Evolutionary conservation across 2,113 vertebrate genomes (phyloP), one percentile per base, ranked within the genome.

Genomic region (Melanerpes aurifrons): DNA sequence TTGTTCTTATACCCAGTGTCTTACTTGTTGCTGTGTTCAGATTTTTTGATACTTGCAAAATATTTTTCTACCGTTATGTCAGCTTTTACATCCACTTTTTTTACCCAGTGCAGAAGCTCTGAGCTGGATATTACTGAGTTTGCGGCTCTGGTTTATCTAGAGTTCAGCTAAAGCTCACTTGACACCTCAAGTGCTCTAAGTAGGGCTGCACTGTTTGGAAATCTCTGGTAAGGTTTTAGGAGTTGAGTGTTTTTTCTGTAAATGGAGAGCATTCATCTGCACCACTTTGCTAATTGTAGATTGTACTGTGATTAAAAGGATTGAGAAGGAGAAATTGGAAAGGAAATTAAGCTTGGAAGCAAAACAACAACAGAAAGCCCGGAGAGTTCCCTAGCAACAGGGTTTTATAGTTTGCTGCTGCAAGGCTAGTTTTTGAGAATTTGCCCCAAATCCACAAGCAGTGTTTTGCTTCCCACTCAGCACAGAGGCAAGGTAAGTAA

Each of bases 331-430:
- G 71, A 87, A 82, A 82, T 59, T 72, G 61, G 35, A 83, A 77
- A 96, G 90, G 69, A 95, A 95, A 93, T 68, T 15, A 94, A 87
- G 79, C 53, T 78, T 87, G 37, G 91, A 86, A 92, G 54, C 56
- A 79, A 81, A 92, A 67, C 31, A 92, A 61, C 37, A 85, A 56
- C 61, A 35, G 63, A 73, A 32, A 89, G 7, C 69, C 69, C 4
- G 5, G 14, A 59, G 43, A 37, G 68, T 91, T 77, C 62, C 79
- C 37, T 93, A 89, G 72, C 31, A 93, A 86, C 86, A 54, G 54
- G 29, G 26, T n/a, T 83, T 90, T 78, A 64, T 53, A 47, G 5
- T 80, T 32, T 82, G 82, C 35, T 63, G 29, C 17, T 45, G 9
- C 0, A 0, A 62, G 48, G 61, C 6, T 78, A 16, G 15, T 83